phyloP scores from a whole-genome alignment of 2,113 vertebrate species.

The Myotis brandtii region DNA sequence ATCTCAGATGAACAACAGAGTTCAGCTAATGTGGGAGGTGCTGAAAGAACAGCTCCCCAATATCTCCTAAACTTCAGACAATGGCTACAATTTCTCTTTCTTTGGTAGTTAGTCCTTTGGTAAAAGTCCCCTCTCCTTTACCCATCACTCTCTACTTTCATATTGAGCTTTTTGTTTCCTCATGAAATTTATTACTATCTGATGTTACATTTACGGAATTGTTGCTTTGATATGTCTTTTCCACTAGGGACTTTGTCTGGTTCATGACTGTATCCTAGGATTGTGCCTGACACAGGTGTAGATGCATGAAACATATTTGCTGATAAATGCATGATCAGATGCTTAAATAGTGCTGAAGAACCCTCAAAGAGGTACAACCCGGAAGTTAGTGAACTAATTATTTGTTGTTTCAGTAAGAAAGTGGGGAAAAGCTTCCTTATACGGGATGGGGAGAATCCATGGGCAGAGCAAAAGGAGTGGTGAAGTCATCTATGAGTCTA shows the following conservation, averaged over 20 bases:
- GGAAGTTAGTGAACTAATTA: neutral
- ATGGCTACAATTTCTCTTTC: neutral
- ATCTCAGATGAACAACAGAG: too few species aligned
- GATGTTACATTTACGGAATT: neutral
- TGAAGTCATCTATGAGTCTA: neutral
- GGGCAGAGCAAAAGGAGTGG: neutral
- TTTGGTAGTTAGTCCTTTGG: neutral
- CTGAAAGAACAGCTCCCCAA: conserved; percentile 52
- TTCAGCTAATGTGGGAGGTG: neutral
- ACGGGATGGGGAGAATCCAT: neutral
- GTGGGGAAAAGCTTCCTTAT: neutral
- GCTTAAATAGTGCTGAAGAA: neutral
- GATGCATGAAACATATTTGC: neutral
- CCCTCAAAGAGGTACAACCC: neutral
- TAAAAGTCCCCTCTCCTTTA: neutral
- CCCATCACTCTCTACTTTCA: neutral
- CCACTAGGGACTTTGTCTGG: neutral
- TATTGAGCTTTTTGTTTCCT: neutral
- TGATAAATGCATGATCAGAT: neutral
- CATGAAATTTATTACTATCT: neutral
- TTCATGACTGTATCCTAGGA: neutral
- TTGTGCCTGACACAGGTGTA: neutral
- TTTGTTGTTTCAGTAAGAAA: neutral
- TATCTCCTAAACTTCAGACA: neutral
- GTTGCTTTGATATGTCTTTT: neutral